Base-by-base conservation (phyloP, 2,797 vertebrate genomes). In the Macrochelys suwanniensis region DNA sequence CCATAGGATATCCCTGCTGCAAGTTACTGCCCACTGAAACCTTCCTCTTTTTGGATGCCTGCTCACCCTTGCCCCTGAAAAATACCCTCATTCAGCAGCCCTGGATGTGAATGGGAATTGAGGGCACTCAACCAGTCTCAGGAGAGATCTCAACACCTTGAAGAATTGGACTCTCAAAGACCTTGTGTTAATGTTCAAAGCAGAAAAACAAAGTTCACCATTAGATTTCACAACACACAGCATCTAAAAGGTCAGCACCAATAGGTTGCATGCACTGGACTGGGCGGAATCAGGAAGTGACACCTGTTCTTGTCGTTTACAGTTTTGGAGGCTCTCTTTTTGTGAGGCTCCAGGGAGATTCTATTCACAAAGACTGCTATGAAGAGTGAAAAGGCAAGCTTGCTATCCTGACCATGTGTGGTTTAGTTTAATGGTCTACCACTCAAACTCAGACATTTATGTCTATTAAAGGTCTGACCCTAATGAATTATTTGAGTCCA, bases 251-350 rank as follows among this genome's bases (percentile, higher is more conserved):
- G 31, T 1, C 45, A 56, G 5, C 15, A 3, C 5, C 28, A 4
- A 33, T 47, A 77, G 54, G 11, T n/a, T 3, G 3, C 76, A 21
- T 59, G 87, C 56, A 51, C 42, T 57, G 31, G 57, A 54, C 59
- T 56, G 19, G 53, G 83, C 12, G 76, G 84, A 92, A 88, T 12
- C 49, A 26, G 37, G 31, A 59, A 86, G 45, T 13, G 76, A 87
- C 51, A 95, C 85, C 90, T 92, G 95, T 95, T 96, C 97, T 95
- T 97, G 97, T 97, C 97, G 96, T 97, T 95, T 88, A 95, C 26
- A 81, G 25, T 74, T 78, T 77, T 80, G 56, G 26, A 59, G 56
- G 56, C 74, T 95, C 95, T 96, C 96, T 96, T 94, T 82, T 97
- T 95, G 95, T 74, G 80, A 92, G 96, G 95, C 96, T 97, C 97